Base-by-base conservation (phyloP, 2,797 vertebrate species). In the Sebastolobus alascanus region DNA sequence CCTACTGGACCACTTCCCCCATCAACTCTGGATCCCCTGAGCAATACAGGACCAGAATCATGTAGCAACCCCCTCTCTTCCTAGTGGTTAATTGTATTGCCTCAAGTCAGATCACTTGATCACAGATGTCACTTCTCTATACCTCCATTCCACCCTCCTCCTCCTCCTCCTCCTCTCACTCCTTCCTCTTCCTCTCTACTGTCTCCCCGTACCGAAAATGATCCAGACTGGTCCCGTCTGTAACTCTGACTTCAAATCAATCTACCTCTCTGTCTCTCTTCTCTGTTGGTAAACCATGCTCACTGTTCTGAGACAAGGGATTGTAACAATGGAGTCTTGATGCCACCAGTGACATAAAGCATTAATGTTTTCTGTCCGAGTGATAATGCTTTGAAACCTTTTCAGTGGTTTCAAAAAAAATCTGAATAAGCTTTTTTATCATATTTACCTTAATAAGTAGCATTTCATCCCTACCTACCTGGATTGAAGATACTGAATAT, bases 221-320 rank as follows among this genome's bases (percentile, higher is more conserved):
- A 86, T 86, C 75, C 73, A 73, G 89, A 89, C 84, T 82, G 73
- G 75, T 89, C 85, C 83, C 81, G 89, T 94, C 96, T 96, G 95
- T 95, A 95, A 96, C 96, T 95, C 94, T 91, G 95, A 97, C 95
- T 96, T 96, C 96, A 97, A 97, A 98, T 98, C 97, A 97, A 99
- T 97, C 98, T 99, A 94, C 93, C 97, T 97, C 95, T 94, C 90
- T 82, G 87, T 94, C 93, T 93, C 90, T 94, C 84, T 96, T 95
- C 95, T 96, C 95, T 95, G 96, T 92, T 88, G 88, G 85, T 92
- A 90, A 93, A 89, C 93, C 90, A 90, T 88, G 84, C 87, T 94
- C 91, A 90, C 91, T 83, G 90, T 93, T 92, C 89, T 88, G 91
- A 93, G 85, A 94, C 91, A 94, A 95, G 96, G 96, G 96, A 96